Percentiles rank a stretch among this genome's conserved stretches.
These are phyloP conservation scores for Dipodomys stephensi DNA, from an alignment of 2,113 vertebrate species.

Conservation along the genomic window DNA sequence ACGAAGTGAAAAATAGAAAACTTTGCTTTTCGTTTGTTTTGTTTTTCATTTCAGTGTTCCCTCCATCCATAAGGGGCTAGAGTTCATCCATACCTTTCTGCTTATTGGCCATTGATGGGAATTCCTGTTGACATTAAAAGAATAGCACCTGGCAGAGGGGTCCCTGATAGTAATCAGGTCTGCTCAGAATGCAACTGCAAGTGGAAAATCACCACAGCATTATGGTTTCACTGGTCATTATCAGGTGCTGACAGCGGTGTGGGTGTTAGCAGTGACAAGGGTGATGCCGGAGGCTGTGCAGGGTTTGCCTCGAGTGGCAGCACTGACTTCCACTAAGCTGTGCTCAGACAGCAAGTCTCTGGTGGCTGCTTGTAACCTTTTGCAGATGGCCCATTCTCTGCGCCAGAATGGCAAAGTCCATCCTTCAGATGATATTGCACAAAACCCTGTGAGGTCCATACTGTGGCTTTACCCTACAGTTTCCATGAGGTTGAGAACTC, in stretches of 20 bases:
- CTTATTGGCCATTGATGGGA: not conserved
- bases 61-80: not conserved
- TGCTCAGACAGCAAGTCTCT: not conserved
- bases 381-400: not conserved
- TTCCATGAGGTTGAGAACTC: not conserved
- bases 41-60: not conserved
- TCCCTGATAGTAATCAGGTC: not conserved
- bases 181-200: not conserved
- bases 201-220: fast-evolving
- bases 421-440: not conserved
- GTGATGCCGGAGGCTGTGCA: not conserved
- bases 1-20: not conserved
- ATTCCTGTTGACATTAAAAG: conserved; percentile 26
- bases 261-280: not conserved
- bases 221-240: not conserved
- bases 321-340: not conserved
- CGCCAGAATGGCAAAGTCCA: not conserved
- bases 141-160: not conserved
- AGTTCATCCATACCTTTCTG: conserved; percentile 9
- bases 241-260: not conserved
- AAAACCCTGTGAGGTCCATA: not conserved
- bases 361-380: not conserved
- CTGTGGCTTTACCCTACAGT: not conserved
- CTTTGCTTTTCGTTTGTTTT: not conserved
- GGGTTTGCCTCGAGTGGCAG: not conserved